Evolutionary conservation across 2,888 invertebrate species (phyloP).

Genomic region (Diarsia rubi): DNA sequence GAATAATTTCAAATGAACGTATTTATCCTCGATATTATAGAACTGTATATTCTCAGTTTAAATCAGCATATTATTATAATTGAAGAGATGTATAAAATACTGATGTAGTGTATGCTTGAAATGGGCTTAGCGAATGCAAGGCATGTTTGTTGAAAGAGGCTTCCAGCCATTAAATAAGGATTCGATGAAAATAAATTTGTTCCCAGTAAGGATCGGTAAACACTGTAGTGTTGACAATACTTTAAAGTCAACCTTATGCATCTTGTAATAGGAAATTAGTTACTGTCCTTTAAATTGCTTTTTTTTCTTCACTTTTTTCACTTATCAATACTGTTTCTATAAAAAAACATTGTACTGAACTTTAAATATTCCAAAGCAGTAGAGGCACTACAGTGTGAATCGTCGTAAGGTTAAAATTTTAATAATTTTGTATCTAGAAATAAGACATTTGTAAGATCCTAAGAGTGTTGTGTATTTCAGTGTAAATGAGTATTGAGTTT

Average conservation of each 20-base stretch:
- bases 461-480: slow-evolving; percentile 69
- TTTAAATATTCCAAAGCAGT: slow-evolving; percentile 9
- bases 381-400: slow-evolving; percentile 32
- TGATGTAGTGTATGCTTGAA: slow-evolving; percentile 42
- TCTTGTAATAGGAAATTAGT: not conserved
- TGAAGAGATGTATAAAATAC: slow-evolving; percentile 49
- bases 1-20: slow-evolving; percentile 60
- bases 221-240: slow-evolving; percentile 20
- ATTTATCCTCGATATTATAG: slow-evolving; percentile 60
- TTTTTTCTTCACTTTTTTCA: too few species aligned
- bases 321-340: not conserved
- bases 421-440: slow-evolving; percentile 70
- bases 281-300: not conserved
- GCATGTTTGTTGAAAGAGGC: slow-evolving; percentile 42
- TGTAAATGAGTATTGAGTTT: slow-evolving; percentile 68
- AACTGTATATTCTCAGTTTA: slow-evolving; percentile 61
- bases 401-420: slow-evolving; percentile 55
- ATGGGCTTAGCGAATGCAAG: slow-evolving; percentile 40
- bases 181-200: slow-evolving; percentile 38
- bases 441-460: slow-evolving; percentile 66
- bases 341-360: slow-evolving; percentile 15
- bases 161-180: slow-evolving; percentile 50
- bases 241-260: not conserved
- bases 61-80: slow-evolving; percentile 50
- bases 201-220: slow-evolving; percentile 34